phyloP scores from a whole-genome alignment of 2,888 invertebrate genomes.

The Tetheella fluctuosa region DNA sequence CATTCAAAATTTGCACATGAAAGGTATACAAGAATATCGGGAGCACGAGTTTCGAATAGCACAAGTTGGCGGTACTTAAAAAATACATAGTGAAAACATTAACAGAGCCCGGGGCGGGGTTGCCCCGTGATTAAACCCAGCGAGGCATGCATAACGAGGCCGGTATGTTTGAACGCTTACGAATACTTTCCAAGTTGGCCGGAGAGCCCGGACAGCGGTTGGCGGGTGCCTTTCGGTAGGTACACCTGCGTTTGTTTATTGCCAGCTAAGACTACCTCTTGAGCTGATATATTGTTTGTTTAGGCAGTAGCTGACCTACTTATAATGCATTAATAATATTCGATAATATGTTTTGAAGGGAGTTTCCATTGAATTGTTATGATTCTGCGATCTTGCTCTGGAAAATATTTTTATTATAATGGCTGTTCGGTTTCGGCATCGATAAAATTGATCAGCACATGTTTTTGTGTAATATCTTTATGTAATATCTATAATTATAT shows the following conservation, averaged over 20 bases:
- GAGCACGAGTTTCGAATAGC: conserved; percentile 45
- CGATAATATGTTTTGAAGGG: conserved; percentile 40
- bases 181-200: conserved; percentile 77
- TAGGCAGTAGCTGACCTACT: conserved; percentile 69
- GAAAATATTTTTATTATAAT: background rate
- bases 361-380: conserved; percentile 15
- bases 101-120: conserved; percentile 70
- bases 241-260: conserved; percentile 78
- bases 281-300: conserved; percentile 67
- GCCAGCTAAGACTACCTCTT: conserved; percentile 61
- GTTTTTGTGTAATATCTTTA: too few species aligned
- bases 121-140: conserved; percentile 78
- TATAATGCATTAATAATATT: conserved; percentile 66
- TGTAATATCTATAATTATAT: background rate
- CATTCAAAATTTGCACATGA: conserved; percentile 17
- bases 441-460: background rate
- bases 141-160: conserved; percentile 80
- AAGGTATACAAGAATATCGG: conserved; percentile 40
- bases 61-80: conserved; percentile 67
- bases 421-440: background rate
- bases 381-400: conserved; percentile 9
- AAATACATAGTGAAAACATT: conserved; percentile 82
- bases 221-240: conserved; percentile 43
- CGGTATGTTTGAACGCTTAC: conserved; percentile 79
- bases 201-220: conserved; percentile 59